Conservation (phyloP, 2,888 invertebrate genomes). For the Ernsta delagoae region DNA sequence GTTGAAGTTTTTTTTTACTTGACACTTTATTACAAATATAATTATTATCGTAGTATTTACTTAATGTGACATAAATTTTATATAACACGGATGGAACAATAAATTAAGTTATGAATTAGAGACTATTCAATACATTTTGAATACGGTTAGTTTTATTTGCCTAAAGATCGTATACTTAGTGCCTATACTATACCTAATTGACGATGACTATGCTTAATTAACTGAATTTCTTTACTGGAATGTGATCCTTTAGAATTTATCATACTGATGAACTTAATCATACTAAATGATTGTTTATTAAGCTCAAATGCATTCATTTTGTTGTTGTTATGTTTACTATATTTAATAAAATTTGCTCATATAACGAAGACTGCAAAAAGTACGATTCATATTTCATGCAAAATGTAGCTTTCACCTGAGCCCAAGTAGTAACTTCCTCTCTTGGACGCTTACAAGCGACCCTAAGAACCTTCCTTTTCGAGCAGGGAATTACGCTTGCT, state of each 20-base stretch:
- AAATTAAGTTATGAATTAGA: no score
- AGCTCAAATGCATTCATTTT: no score
- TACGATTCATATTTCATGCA: background rate
- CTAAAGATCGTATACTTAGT: no score
- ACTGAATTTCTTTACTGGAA: no score
- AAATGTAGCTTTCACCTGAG: conserved; percentile 3
- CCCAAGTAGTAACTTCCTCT: conserved; percentile 11
- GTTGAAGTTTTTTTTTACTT: conserved; percentile 45
- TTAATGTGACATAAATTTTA: background rate
- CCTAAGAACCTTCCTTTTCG: conserved; percentile 15
- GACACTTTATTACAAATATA: conserved; percentile 31
- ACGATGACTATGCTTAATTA: no score
- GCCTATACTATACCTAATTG: no score
- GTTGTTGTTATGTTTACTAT: background rate
- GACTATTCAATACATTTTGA: no score
- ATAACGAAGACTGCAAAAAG: background rate
- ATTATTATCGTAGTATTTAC: no score
- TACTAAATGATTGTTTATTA: no score
- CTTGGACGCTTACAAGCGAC: conserved; percentile 13
- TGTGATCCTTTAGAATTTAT: background rate
- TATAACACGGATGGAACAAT: no score
- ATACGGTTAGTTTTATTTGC: no score
- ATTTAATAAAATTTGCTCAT: background rate
- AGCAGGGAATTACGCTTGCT: conserved; percentile 19
- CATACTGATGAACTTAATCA: background rate